Percentiles rank a stretch among this genome's conserved stretches.
Conservation (phyloP, 2,888 invertebrate species). For the Heliconius erato region DNA sequence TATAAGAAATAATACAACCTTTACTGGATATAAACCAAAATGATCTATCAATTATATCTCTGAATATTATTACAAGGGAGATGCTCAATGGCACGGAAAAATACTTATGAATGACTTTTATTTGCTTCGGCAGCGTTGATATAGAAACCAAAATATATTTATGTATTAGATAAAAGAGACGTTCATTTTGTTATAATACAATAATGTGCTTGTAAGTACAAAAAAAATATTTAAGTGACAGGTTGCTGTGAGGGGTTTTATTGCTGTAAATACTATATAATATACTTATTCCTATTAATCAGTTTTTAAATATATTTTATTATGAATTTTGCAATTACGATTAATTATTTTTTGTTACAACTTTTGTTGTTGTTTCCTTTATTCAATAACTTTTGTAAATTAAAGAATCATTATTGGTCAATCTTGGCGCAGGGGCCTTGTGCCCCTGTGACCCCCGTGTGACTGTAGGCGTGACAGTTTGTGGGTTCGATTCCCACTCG, state of each 20-base stretch:
- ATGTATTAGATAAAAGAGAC: slow-evolving; percentile 36
- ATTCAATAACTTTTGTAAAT: too few relatives aligned
- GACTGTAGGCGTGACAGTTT: too few relatives aligned
- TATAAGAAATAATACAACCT: slow-evolving; percentile 42
- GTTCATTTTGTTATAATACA: slow-evolving; percentile 29
- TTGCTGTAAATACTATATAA: background rate
- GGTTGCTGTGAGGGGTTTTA: background rate
- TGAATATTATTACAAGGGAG: slow-evolving; percentile 71
- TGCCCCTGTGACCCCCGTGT: too few relatives aligned
- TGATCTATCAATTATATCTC: slow-evolving; percentile 56
- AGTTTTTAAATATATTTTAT: too few relatives aligned
- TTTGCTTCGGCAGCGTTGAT: slow-evolving; percentile 42
- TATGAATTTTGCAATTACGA: too few relatives aligned
- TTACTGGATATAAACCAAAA: slow-evolving; percentile 48
- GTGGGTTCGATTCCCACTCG: too few relatives aligned
- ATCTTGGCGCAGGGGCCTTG: too few relatives aligned
- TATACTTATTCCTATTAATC: background rate
- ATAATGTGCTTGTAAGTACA: background rate
- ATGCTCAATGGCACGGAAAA: slow-evolving; percentile 70
- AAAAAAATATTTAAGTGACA: background rate
- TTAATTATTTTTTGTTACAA: background rate
- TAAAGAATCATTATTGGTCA: too few relatives aligned
- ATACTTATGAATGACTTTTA: slow-evolving; percentile 67
- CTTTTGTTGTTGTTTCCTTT: background rate
- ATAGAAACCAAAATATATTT: slow-evolving; percentile 45